Evolutionary conservation across 30 jellyfish, hydroid and myxozoan genomes (phyloP), one percentile per base, ranked within the genome.

Genomic region (Nemopilema nomurai): DNA sequence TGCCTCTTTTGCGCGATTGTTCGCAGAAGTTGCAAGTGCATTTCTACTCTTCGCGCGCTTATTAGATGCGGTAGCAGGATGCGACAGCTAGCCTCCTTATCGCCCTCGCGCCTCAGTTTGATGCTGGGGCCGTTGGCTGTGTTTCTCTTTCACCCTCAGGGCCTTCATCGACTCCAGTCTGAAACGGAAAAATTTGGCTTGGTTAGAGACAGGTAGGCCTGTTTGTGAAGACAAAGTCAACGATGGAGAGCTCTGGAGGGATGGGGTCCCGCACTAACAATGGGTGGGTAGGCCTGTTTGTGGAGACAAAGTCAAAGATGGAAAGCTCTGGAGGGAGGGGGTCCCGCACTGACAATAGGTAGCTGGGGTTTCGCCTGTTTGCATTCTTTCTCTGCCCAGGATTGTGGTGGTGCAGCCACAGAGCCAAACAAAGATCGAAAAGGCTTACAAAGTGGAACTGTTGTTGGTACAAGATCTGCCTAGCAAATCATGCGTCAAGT

Each of bases 121-220:
- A 41, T 41, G n/a, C n/a, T 13, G 13, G 57, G 57, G 57, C 57
- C 13, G 57, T 41, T 41, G 57, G 57, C 6, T 41, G 89, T 80
- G 89, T 80, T 80, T 13, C 89, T 80, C 89, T 33, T 49, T 28
- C 89, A 57, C 67, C 62, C 81, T 66, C 80, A 49, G 89, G 89
- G 89, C 89, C 17, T 65, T 67, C 80, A 57, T 81, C 89, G 79
- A 27, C 51, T 65, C 65, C 89, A 80, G 62, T 80, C 89, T 80
- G 64, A 49, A 80, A 80, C 4, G 28, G 67, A 80, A 20, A 23
- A 79, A 74, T 31, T 24, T 74, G 50, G 18, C 29, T 63, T 24
- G 4, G 72, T 63, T 63, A 63, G 72, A 63, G 72, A 18, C 57
- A 13, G 13, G 57, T 3, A 41, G 13, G n/a, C n/a, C 57, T 3